Percentiles rank a stretch among this genome's conserved stretches.
Conservation (phyloP, 2,797 vertebrate species). For the Meda fulgida region DNA sequence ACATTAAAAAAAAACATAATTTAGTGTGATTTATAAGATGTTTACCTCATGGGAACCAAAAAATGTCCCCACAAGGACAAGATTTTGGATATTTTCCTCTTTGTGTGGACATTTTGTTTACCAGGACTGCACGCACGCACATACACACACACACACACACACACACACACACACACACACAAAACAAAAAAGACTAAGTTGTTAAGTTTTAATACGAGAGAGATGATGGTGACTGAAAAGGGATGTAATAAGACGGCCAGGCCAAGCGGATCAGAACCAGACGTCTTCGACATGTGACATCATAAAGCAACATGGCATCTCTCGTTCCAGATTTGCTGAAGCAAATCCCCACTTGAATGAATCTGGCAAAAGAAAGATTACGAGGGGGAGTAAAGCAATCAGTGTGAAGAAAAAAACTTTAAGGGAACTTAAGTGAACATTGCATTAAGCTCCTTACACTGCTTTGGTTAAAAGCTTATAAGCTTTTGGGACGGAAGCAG, state of each 20-base stretch:
- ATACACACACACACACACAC: too few relatives aligned
- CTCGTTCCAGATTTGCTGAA: slow-evolving; percentile 13
- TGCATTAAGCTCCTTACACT: slow-evolving; percentile 33
- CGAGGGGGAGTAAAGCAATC: slow-evolving; percentile 28
- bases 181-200: too few relatives aligned
- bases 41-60: background rate
- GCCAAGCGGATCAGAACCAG: slow-evolving; percentile 35
- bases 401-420: slow-evolving; percentile 22
- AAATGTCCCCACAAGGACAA: background rate
- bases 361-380: slow-evolving; percentile 33
- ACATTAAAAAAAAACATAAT: too few relatives aligned
- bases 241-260: slow-evolving; percentile 7
- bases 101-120: too few relatives aligned
- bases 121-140: too few relatives aligned
- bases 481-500: background rate
- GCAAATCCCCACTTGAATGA: slow-evolving; percentile 32
- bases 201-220: background rate
- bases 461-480: slow-evolving; percentile 40
- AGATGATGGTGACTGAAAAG: slow-evolving; percentile 7
- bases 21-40: too few relatives aligned
- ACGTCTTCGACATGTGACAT: slow-evolving; percentile 29
- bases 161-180: too few relatives aligned
- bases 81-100: background rate
- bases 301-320: slow-evolving; percentile 26
- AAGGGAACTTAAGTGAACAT: slow-evolving; percentile 35